Conservation (phyloP, 1,140 invertebrate species). For the Yoshiicerus persimilis region DNA sequence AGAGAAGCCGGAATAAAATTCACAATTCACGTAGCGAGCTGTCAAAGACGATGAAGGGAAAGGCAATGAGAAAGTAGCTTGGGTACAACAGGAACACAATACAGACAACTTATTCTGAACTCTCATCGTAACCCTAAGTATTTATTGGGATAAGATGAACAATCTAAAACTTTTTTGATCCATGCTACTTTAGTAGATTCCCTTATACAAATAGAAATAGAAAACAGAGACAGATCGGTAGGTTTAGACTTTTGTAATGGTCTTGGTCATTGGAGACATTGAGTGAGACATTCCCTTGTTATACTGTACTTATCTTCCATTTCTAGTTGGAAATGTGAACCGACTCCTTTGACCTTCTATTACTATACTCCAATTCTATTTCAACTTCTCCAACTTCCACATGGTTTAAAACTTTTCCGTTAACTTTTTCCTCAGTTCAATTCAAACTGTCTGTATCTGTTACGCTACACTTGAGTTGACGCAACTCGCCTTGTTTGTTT, state of each 20-base stretch:
- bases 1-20: background rate
- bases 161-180: conserved; percentile 13
- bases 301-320: background rate
- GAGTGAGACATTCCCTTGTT: background rate
- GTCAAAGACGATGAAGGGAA: background rate
- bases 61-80: background rate
- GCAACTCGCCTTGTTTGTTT: background rate
- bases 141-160: background rate
- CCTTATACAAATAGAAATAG: background rate
- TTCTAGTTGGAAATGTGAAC: background rate
- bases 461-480: background rate
- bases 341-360: background rate
- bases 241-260: background rate
- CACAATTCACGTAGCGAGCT: background rate
- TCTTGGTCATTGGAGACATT: background rate
- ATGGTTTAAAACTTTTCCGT: background rate
- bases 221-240: background rate
- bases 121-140: background rate
- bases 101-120: background rate
- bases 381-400: background rate
- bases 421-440: background rate
- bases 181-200: background rate
- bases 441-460: background rate
- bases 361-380: background rate
- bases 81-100: background rate